phyloP scores from a whole-genome alignment of 2,888 invertebrate species.

The Aelia acuminata region DNA sequence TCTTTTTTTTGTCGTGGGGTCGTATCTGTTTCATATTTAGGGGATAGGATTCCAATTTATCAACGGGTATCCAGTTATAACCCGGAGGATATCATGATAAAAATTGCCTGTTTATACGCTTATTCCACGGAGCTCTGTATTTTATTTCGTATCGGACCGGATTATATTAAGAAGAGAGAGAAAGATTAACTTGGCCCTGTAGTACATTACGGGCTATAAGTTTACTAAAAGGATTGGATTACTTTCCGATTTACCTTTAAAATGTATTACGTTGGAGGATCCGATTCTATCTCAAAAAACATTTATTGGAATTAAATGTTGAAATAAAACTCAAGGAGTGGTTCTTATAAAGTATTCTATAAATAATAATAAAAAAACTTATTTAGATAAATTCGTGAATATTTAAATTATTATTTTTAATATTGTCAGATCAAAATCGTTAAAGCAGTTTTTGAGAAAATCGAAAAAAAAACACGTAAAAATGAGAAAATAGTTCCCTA shows the following conservation, averaged over 20 bases:
- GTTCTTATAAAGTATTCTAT: no score
- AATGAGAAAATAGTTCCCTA: no score
- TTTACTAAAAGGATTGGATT: constrained; percentile 14
- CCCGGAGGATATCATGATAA: not conserved
- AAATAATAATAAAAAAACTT: no score
- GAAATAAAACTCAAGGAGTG: not conserved
- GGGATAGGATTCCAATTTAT: not conserved
- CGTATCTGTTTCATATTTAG: not conserved
- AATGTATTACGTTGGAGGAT: not conserved
- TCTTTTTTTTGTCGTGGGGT: not conserved
- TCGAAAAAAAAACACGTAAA: no score
- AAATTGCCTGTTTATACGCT: constrained; percentile 39
- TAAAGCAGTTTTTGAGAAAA: no score
- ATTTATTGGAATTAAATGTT: not conserved
- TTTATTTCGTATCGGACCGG: constrained; percentile 12
- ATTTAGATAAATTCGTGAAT: no score
- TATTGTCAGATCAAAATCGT: no score
- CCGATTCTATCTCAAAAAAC: not conserved
- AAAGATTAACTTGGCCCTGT: not conserved
- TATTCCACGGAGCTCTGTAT: not conserved
- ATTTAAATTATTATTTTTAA: no score
- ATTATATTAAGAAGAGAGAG: not conserved
- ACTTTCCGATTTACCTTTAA: not conserved
- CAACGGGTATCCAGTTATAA: not conserved
- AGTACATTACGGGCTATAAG: constrained; percentile 1